Percentiles rank a stretch among this genome's conserved stretches.
phyloP scores from a whole-genome alignment of 2,888 invertebrate species.

The Digitonthophagus gazella region DNA sequence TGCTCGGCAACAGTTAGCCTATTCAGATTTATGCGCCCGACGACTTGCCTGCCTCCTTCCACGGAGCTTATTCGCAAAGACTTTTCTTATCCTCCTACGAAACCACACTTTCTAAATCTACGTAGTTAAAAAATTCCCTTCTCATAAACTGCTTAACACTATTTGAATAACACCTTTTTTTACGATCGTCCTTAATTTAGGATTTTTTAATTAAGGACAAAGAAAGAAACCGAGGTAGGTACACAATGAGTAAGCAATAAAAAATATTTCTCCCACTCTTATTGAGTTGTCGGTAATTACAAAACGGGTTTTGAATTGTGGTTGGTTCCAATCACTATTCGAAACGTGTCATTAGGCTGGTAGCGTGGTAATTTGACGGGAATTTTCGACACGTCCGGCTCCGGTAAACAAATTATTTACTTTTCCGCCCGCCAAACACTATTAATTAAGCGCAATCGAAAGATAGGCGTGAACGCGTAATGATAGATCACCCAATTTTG shows the following conservation, averaged over 20 bases:
- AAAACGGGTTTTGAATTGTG: neutral
- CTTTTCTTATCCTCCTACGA: too few species aligned
- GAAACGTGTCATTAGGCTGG: neutral
- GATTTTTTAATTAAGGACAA: neutral
- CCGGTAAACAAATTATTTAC: neutral
- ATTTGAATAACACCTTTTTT: too few species aligned
- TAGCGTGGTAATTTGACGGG: neutral
- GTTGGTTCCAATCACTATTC: neutral
- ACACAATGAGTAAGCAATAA: neutral
- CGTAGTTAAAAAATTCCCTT: too few species aligned
- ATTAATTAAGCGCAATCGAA: neutral
- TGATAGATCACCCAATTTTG: neutral
- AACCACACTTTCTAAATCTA: too few species aligned
- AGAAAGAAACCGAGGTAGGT: neutral
- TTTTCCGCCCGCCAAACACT: neutral
- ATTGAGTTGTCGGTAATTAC: neutral
- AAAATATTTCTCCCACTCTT: too few species aligned
- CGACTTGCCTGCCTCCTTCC: neutral
- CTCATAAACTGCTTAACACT: too few species aligned
- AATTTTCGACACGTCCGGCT: neutral
- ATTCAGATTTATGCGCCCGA: neutral
- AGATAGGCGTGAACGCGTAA: neutral
- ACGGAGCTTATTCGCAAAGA: neutral
- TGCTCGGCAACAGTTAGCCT: neutral
- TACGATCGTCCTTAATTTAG: too few species aligned